phyloP scores from a whole-genome alignment of 92 coral and sea anemone genomes.

The Porites cylindrica region DNA sequence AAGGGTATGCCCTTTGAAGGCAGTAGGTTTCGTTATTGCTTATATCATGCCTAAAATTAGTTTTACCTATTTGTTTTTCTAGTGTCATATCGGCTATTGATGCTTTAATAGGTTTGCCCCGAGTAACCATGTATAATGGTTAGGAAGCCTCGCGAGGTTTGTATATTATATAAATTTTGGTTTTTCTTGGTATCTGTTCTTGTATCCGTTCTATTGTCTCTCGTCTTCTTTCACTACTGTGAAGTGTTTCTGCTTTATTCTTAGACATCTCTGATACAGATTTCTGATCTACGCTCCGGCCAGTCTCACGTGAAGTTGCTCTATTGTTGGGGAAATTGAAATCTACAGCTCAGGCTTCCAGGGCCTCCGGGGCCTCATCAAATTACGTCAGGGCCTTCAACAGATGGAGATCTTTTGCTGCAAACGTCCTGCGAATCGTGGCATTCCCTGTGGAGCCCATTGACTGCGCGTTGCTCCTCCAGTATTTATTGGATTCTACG shows the following conservation, averaged over 20 bases:
- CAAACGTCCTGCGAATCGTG: background rate
- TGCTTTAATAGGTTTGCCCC: too few relatives aligned
- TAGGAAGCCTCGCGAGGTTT: background rate
- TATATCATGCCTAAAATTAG: background rate
- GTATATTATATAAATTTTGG: background rate
- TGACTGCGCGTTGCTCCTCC: constrained; percentile 30
- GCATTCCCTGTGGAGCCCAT: constrained; percentile 38
- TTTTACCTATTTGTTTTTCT: background rate
- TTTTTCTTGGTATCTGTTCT: background rate
- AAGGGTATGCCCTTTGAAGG: constrained; percentile 5
- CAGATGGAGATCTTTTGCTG: constrained; percentile 59
- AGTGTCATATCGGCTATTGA: too few relatives aligned
- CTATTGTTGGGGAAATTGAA: constrained; percentile 34
- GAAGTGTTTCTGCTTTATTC: background rate
- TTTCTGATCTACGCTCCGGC: background rate
- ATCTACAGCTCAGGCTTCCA: constrained; percentile 36
- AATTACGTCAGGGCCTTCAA: constrained; percentile 45
- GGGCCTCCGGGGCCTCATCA: constrained; percentile 35
- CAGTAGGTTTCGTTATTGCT: background rate
- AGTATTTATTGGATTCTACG: constrained; percentile 23
- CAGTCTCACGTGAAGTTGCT: constrained; percentile 9
- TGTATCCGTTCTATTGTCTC: background rate
- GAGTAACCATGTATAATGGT: too few relatives aligned
- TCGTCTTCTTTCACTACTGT: background rate
- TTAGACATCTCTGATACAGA: constrained; percentile 10